Evolutionary conservation across 2,113 vertebrate genomes (phyloP).

Genomic region (Boleophthalmus pectinirostris): DNA sequence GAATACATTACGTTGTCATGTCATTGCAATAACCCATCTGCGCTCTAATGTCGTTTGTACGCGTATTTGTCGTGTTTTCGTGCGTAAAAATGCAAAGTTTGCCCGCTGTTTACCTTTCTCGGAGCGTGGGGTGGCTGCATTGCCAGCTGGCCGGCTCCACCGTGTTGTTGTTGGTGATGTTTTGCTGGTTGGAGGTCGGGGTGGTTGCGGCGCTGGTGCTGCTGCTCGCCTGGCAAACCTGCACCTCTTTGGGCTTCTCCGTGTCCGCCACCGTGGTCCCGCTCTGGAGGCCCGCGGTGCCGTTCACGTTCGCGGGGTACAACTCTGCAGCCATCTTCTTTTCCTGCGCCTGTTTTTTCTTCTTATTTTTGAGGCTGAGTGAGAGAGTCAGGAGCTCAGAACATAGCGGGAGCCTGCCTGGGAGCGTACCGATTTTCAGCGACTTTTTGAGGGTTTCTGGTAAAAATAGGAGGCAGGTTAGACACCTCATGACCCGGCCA

Average conservation of each 20-base stretch:
- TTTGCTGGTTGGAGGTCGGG: conserved; percentile 77
- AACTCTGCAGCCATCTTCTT: conserved; percentile 93
- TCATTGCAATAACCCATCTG: neutral
- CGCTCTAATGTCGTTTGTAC: no score
- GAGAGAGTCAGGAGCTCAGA: conserved; percentile 83
- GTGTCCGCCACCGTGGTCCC: conserved; percentile 74
- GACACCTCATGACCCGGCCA: conserved; percentile 93
- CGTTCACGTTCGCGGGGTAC: conserved; percentile 79
- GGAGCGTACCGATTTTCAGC: conserved; percentile 78
- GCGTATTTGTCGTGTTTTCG: neutral
- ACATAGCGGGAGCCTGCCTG: conserved; percentile 79
- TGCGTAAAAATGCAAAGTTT: neutral
- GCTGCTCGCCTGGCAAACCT: conserved; percentile 73
- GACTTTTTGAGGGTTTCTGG: conserved; percentile 91
- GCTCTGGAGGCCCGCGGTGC: conserved; percentile 78
- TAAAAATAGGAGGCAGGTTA: conserved; percentile 89
- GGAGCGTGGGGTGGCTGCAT: conserved; percentile 88
- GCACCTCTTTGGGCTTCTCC: conserved; percentile 80
- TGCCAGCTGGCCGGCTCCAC: conserved; percentile 87
- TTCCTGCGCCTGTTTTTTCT: conserved; percentile 22
- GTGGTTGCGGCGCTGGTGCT: conserved; percentile 72
- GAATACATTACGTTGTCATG: neutral
- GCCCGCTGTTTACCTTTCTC: conserved; percentile 83
- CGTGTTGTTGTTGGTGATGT: conserved; percentile 89
- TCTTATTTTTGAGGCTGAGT: conserved; percentile 75